These are phyloP conservation scores for Setophaga coronata DNA, from an alignment of 2,113 vertebrate species.

Conservation along the genomic window DNA sequence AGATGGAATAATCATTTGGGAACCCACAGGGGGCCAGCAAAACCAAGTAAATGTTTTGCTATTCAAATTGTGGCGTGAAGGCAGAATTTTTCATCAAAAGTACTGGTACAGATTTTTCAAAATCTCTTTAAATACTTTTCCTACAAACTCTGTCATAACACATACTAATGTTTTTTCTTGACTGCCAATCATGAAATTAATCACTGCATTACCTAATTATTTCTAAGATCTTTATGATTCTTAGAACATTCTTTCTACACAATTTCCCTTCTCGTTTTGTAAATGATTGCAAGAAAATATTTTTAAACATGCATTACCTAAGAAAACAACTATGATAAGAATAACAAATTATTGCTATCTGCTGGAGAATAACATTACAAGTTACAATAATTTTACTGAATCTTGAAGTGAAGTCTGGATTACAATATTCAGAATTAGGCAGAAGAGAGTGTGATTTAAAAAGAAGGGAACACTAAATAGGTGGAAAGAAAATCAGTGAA, in stretches of 20 bases:
- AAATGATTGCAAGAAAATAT: background rate
- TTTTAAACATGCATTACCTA: background rate
- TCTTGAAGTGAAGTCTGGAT: background rate
- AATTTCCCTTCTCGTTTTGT: background rate
- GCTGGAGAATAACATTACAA: background rate
- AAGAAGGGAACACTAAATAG: background rate
- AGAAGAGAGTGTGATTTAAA: background rate
- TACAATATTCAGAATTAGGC: background rate
- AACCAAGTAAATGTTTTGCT: conserved; percentile 48
- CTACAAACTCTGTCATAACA: background rate
- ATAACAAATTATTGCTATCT: background rate
- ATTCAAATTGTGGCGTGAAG: background rate
- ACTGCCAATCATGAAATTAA: background rate
- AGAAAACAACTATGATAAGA: background rate
- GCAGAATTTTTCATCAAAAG: conserved; percentile 1
- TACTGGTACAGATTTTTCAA: background rate
- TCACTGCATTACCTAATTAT: background rate
- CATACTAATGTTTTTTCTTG: background rate
- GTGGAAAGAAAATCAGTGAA: background rate
- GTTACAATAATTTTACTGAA: background rate
- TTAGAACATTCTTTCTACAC: background rate
- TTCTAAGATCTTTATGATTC: background rate
- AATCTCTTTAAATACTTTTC: conserved; percentile 10
- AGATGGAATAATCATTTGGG: conserved; percentile 37
- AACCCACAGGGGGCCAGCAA: conserved; percentile 19